Conservation (phyloP, 2,113 vertebrate genomes). For the Pagrus major region DNA sequence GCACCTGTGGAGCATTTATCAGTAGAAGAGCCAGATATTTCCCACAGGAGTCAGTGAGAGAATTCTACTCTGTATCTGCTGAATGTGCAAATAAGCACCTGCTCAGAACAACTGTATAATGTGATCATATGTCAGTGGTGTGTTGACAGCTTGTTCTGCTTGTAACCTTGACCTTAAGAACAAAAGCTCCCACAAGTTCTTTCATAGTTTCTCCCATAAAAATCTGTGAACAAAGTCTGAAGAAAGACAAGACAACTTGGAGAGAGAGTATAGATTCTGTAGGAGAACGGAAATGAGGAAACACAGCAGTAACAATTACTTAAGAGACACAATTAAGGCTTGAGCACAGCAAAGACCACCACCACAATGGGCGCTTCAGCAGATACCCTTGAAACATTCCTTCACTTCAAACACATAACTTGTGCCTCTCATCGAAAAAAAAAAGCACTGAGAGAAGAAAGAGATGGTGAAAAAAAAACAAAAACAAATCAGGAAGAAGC, state of each 20-base stretch:
- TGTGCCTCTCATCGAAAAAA: conserved; percentile 51
- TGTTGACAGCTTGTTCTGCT: background rate
- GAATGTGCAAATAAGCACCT: background rate
- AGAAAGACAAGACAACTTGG: background rate
- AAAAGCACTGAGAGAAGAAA: conserved; percentile 69
- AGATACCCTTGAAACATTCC: conserved; percentile 80
- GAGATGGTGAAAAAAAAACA: conserved; percentile 64
- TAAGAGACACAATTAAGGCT: conserved; percentile 75
- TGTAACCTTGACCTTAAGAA: background rate
- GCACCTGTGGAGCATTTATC: background rate
- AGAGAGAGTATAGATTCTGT: conserved; percentile 34
- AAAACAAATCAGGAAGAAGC: conserved; percentile 82
- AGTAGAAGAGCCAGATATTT: background rate
- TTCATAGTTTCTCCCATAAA: background rate
- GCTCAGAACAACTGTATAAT: background rate
- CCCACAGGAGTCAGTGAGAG: background rate
- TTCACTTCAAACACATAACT: conserved; percentile 78
- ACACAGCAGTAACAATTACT: conserved; percentile 48
- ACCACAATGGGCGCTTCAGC: conserved; percentile 63
- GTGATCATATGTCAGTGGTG: background rate
- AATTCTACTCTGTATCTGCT: background rate
- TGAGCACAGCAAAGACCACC: conserved; percentile 54
- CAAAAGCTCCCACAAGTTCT: background rate
- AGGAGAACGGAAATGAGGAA: conserved; percentile 32
- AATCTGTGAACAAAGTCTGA: background rate